A percentile compares a stretch with the other conserved stretches of the same genome.
phyloP scores from a whole-genome alignment of 1,140 invertebrate species.

The Aleiodes sp. region DNA sequence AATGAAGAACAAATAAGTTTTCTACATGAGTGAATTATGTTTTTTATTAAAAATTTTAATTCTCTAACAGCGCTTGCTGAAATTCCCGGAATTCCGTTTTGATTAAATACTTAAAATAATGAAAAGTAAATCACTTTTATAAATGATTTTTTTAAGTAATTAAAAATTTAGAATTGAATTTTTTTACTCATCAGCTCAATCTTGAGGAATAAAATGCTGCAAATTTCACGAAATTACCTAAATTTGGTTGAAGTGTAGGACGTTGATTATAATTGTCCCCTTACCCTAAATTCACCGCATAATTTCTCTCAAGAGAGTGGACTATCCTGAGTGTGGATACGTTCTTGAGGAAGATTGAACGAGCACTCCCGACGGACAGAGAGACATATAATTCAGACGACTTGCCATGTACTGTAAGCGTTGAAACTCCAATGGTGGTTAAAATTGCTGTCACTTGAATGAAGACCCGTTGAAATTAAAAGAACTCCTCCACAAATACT shows the following conservation, averaged over 20 bases:
- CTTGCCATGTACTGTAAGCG: neutral
- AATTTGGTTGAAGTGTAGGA: neutral
- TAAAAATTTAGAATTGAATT: too few relatives aligned
- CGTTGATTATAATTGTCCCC: neutral
- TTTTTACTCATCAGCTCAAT: too few relatives aligned
- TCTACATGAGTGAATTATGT: too few relatives aligned
- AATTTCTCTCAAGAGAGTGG: constrained; percentile 21
- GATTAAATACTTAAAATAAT: too few relatives aligned
- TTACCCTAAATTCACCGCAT: neutral
- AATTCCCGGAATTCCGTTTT: too few relatives aligned
- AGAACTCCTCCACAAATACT: neutral
- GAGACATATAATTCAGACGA: constrained; percentile 20
- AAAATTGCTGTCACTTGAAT: constrained; percentile 20
- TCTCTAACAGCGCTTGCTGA: too few relatives aligned
- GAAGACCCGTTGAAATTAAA: constrained; percentile 20
- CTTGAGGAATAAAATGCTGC: too few relatives aligned
- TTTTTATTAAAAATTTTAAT: too few relatives aligned
- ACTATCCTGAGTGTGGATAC: neutral
- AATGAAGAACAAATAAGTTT: too few relatives aligned
- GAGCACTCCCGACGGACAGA: constrained; percentile 7
- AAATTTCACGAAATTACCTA: too few relatives aligned
- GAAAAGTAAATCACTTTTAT: too few relatives aligned
- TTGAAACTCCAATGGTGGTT: neutral
- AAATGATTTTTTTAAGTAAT: too few relatives aligned
- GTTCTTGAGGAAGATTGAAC: constrained; percentile 19